A percentile compares a stretch with the other conserved stretches of the same genome.
Evolutionary conservation across 2,797 vertebrate species (phyloP).

Genomic region (Chelon labrosus): DNA sequence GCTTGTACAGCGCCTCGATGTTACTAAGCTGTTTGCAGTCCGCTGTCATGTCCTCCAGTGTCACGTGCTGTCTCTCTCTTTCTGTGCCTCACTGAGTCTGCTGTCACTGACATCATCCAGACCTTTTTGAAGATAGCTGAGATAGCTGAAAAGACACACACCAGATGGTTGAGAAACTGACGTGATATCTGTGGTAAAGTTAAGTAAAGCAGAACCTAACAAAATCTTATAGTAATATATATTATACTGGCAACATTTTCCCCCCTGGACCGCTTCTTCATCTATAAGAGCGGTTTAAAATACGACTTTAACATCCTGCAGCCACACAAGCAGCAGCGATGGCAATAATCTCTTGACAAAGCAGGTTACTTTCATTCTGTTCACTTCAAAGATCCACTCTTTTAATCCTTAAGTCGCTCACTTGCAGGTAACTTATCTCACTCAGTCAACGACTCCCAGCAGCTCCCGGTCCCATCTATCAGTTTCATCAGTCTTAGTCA

Average conservation of each 20-base stretch:
- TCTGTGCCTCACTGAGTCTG: constrained; percentile 35
- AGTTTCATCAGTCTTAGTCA: too few species aligned
- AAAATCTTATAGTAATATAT: background rate
- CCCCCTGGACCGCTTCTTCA: too few species aligned
- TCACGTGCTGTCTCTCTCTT: constrained; percentile 26
- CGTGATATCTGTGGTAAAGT: too few species aligned
- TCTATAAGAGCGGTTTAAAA: background rate
- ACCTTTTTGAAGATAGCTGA: constrained; percentile 35
- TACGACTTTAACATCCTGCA: background rate
- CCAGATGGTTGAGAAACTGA: constrained; percentile 21
- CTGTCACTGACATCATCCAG: constrained; percentile 47
- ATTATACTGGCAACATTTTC: background rate
- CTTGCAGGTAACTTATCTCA: too few species aligned
- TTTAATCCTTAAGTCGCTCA: too few species aligned
- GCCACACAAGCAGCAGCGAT: background rate
- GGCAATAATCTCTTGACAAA: too few species aligned
- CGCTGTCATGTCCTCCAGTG: constrained; percentile 58
- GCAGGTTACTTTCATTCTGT: too few species aligned
- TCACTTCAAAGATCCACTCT: too few species aligned
- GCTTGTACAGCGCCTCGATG: constrained; percentile 51
- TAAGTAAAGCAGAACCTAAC: background rate
- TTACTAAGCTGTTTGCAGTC: constrained; percentile 65
- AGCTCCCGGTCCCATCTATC: too few species aligned
- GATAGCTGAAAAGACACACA: constrained; percentile 25
- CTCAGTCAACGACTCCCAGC: too few species aligned